Evolutionary conservation across 2,113 vertebrate species (phyloP).

Genomic region (Gallinago paraguaiae): DNA sequence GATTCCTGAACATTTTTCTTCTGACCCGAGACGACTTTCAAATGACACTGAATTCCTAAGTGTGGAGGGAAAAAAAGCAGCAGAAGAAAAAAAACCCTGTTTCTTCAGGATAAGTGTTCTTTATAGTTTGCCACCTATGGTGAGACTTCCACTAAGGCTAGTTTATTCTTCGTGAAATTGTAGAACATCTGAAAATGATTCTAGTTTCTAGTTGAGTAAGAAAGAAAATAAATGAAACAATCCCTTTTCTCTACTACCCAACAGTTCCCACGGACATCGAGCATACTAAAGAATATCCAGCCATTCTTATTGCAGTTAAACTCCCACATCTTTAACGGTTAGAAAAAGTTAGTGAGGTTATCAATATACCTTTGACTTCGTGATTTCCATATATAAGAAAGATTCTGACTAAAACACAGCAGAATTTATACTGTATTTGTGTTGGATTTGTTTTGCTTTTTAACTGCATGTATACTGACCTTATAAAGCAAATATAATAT

Average conservation of each 20-base stretch:
- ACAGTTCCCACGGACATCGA: not conserved
- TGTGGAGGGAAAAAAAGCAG: not conserved
- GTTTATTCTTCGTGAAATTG: not conserved
- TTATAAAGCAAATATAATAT: not conserved
- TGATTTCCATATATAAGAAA: not conserved
- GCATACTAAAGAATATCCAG: not conserved
- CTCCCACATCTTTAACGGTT: not conserved
- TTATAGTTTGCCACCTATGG: not conserved
- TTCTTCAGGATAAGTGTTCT: not conserved
- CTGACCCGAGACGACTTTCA: conserved; percentile 7
- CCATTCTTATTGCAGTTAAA: not conserved
- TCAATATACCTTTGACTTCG: not conserved
- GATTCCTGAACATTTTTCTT: not conserved
- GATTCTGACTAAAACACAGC: not conserved
- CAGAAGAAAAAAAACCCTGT: not conserved
- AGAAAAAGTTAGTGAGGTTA: not conserved
- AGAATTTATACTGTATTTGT: not conserved
- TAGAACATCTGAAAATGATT: conserved; percentile 44
- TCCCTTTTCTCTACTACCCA: not conserved
- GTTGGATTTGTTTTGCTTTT: not conserved
- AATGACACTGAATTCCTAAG: conserved; percentile 18
- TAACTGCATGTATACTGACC: not conserved
- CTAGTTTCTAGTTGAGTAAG: not conserved
- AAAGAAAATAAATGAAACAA: conserved; percentile 4
- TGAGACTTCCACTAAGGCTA: conserved; percentile 8